Base-by-base conservation (phyloP, 2,888 invertebrate genomes). In the Callimorpha dominula region DNA sequence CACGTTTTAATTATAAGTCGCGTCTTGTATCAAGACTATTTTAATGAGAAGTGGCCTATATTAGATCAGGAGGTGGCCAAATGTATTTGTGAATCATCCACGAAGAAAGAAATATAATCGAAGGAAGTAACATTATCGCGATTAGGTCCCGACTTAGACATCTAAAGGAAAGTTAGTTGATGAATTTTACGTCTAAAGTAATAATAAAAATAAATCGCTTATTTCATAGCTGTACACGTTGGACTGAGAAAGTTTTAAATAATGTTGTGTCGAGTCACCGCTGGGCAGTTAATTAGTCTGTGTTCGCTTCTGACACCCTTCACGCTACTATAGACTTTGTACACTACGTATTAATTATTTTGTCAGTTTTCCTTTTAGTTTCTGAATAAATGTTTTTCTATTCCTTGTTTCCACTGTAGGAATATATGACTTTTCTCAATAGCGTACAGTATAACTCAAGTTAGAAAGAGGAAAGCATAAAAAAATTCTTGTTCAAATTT, bases 231-330 rank as follows among this genome's bases (percentile, higher is more conserved):
- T 79, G 65, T 49, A 76, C 67, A 15, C n/a, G 52, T 65, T 50
- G 68, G 72, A 65, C 72, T 70, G 82, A 81, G 77, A 73, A 88
- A 87, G 78, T 88, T 87, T 86, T 85, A 83, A 88, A 87, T 88
- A 85, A 85, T 84, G 82, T 86, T 85, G 83, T 85, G 85, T 83
- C 82, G 78, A 83, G 81, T 85, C 76, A 78, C 80, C 80, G 72
- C 80, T 72, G 72, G 75, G 73, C 80, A 84, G 81, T 86, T 88
- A 88, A 88, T 87, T 87, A 87, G 82, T 83, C 70, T 68, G 49
- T 69, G 64, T 70, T 75, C 64, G 76, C 64, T 71, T 60, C 57
- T 79, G 83, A 82, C 75, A 74, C 73, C 71, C 67, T 66, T 68
- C 74, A 75, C 43, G 68, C 76, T 57, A 83, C 68, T 82, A 65